Conservation (phyloP, 2,888 invertebrate genomes). For the Anorthoa munda region DNA sequence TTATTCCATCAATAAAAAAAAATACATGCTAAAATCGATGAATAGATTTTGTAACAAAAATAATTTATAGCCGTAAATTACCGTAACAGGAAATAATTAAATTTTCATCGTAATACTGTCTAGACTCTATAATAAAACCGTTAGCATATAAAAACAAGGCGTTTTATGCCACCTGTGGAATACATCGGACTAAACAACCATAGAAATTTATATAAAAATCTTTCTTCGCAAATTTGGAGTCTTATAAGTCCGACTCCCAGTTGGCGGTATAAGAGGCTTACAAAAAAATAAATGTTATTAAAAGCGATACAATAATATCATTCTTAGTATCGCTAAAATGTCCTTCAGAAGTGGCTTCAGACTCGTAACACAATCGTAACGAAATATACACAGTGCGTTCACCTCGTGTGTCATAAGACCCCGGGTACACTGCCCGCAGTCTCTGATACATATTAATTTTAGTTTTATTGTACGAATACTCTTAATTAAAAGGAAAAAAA, state of each 20-base stretch:
- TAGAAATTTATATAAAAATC: not conserved
- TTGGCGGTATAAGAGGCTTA: constrained; percentile 12
- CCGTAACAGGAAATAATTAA: constrained; percentile 56
- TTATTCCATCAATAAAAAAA: constrained; percentile 34
- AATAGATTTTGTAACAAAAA: constrained; percentile 27
- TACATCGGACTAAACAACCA: not conserved
- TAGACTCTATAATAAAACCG: constrained; percentile 56
- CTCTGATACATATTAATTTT: constrained; percentile 47
- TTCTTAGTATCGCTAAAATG: constrained; percentile 53
- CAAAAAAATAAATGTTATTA: constrained; percentile 22
- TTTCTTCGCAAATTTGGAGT: constrained; percentile 7
- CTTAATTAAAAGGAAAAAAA: constrained; percentile 30
- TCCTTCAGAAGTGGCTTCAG: constrained; percentile 58
- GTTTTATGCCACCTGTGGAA: constrained; percentile 1
- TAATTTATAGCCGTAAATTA: constrained; percentile 35
- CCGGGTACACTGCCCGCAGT: constrained; percentile 52
- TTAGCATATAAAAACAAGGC: constrained; percentile 35
- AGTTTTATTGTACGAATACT: constrained; percentile 42
- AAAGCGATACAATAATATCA: constrained; percentile 28
- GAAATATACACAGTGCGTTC: constrained; percentile 64
- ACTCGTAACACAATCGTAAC: constrained; percentile 64
- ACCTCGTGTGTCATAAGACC: constrained; percentile 61
- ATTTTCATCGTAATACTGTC: constrained; percentile 40
- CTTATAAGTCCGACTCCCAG: not conserved
- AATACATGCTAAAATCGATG: constrained; percentile 26